Base-by-base conservation (phyloP, 2,113 vertebrate species). In the Scartelaos histophorus region DNA sequence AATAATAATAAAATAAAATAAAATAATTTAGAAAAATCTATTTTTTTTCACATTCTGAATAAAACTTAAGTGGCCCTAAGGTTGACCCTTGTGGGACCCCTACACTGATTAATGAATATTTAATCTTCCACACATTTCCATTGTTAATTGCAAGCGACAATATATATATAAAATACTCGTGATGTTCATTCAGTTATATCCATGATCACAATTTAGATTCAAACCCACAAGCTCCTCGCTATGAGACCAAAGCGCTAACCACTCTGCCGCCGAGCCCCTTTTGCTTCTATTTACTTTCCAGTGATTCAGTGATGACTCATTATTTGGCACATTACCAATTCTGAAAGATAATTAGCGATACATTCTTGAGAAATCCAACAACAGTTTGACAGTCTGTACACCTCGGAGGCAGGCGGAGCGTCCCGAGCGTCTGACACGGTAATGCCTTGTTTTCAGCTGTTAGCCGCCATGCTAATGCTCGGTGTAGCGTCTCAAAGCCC, bases 401-500 rank as follows among this genome's bases (percentile, higher is more conserved):
- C 38, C 38, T 43, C 38, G 7, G 7, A 43, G 9, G 38, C 38
- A 10, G 38, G 9, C 38, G 9, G 1, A 43, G 10, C 7, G 38
- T 43, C 12, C 53, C 13, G 24, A 46, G 51, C 71, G 10, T 17
- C 29, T 64, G 61, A 21, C 53, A n/a, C 58, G 17, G 60, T 29
- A 62, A 64, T 78, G 1, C 75, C 78, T 76, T 71, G 69, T 76
- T 85, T 69, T 54, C 49, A 60, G 74, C 74, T 43, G 22, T 72
- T 78, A 71, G 54, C 46, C 51, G 19, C 7, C 61, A 74, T n/a
- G 66, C 46, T 7, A 24, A n/a, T 66, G 68, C 64, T 22, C 5
- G 12, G 47, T 71, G 58, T 13, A 16, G 25, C n/a, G 10, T 60
- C 46, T 51, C 74, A 60, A 65, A 75, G 70, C 68, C 64, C 13